Conservation (phyloP, 2,888 invertebrate species). For the Argyra leucocephala region DNA sequence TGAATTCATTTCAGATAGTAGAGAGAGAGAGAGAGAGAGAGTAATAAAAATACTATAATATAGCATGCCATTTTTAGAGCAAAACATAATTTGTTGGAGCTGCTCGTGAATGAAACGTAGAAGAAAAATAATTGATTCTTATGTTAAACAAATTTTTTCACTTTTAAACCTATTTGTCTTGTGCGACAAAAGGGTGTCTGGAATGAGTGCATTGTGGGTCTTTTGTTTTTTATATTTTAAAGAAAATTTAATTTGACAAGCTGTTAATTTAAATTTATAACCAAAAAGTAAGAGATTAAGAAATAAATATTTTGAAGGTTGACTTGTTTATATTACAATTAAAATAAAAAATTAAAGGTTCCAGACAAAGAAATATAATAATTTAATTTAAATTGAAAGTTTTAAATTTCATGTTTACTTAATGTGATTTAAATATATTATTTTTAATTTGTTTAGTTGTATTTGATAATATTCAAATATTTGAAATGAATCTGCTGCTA, state of each 20-base stretch:
- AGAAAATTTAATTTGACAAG: not conserved
- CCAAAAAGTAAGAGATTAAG: not conserved
- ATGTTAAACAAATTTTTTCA: slow-evolving; percentile 6
- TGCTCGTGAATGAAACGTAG: not conserved
- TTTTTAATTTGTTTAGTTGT: too few species aligned
- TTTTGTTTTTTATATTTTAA: not conserved
- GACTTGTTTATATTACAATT: too few species aligned
- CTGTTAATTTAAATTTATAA: not conserved
- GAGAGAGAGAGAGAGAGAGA: not conserved
- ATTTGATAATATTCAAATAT: too few species aligned
- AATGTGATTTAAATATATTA: too few species aligned
- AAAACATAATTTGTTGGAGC: not conserved
- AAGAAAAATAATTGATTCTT: not conserved
- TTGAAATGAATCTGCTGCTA: too few species aligned
- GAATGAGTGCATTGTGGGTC: not conserved
- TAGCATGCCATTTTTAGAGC: not conserved
- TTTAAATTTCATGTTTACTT: too few species aligned
- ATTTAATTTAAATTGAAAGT: too few species aligned
- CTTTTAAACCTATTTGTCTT: not conserved
- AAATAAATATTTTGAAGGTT: not conserved
- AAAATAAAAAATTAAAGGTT: too few species aligned
- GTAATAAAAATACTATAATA: too few species aligned
- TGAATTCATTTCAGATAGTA: not conserved
- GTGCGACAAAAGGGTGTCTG: not conserved
- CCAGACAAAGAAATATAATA: too few species aligned